A percentile compares a stretch with the other conserved stretches of the same genome.
phyloP scores from a whole-genome alignment of 2,113 vertebrate species.

The Sphaerodactylus townsendi region DNA sequence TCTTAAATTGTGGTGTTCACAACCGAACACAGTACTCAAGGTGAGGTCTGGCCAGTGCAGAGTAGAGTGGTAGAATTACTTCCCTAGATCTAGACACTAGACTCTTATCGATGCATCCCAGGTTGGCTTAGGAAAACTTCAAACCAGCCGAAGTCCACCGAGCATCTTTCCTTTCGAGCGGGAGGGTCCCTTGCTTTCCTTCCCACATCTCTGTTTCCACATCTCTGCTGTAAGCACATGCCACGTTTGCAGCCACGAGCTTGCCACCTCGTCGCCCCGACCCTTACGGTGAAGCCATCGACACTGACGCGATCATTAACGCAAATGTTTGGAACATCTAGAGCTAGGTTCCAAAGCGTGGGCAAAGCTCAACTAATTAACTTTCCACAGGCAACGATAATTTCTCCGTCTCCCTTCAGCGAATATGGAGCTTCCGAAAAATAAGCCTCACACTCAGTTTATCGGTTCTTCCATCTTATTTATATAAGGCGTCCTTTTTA shows the following conservation, averaged over 20 bases:
- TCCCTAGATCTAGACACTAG: too few relatives aligned
- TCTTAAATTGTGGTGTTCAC: too few relatives aligned
- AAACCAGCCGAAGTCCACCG: background rate
- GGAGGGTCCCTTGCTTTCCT: slow-evolving; percentile 31
- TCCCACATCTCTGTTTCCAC: slow-evolving; percentile 39
- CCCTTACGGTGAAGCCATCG: slow-evolving; percentile 62
- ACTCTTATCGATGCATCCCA: too few relatives aligned
- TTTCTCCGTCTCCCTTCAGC: slow-evolving; percentile 15
- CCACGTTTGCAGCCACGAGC: slow-evolving; percentile 50
- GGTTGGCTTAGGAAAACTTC: background rate
- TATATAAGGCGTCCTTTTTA: slow-evolving; percentile 44
- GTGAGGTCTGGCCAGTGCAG: too few relatives aligned
- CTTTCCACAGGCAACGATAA: slow-evolving; percentile 50
- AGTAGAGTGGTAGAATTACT: too few relatives aligned
- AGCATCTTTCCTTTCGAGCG: slow-evolving; percentile 29
- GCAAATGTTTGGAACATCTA: slow-evolving; percentile 64
- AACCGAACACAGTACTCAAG: too few relatives aligned
- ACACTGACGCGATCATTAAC: slow-evolving; percentile 56
- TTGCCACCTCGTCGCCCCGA: slow-evolving; percentile 47
- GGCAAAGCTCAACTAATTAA: slow-evolving; percentile 60
- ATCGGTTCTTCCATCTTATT: slow-evolving; percentile 48
- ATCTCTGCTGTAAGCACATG: slow-evolving; percentile 45
- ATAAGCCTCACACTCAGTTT: slow-evolving; percentile 14
- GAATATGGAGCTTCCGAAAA: slow-evolving; percentile 45
- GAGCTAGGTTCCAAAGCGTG: slow-evolving; percentile 46